Percentiles rank a stretch among this genome's conserved stretches.
These are phyloP conservation scores for Agriopis leucophaearia DNA, from an alignment of 2,888 invertebrate genomes.

Conservation along the genomic window DNA sequence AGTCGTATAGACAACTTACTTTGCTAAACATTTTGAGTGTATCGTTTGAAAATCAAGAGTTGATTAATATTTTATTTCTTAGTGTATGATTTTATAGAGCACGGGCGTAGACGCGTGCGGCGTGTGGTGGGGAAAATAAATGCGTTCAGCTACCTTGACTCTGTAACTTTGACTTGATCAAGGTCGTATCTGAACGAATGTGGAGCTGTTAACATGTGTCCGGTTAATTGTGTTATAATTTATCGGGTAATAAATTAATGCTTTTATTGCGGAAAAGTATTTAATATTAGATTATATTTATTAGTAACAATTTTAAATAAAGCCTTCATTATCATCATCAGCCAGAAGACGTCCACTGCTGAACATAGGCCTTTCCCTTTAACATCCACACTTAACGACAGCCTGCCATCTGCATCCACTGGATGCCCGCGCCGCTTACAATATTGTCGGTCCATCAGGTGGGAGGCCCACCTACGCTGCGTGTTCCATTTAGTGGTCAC, in stretches of 20 bases:
- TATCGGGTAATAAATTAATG: slow-evolving; percentile 23
- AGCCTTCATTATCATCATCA: too few relatives aligned
- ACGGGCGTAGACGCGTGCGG: slow-evolving; percentile 28
- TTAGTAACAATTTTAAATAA: too few relatives aligned
- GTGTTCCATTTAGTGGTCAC: too few relatives aligned
- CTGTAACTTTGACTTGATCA: slow-evolving; percentile 52
- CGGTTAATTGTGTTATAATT: slow-evolving; percentile 28
- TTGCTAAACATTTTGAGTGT: slow-evolving; percentile 71
- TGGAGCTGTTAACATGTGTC: slow-evolving; percentile 40
- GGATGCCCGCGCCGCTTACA: too few relatives aligned
- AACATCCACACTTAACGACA: too few relatives aligned
- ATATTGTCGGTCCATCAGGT: too few relatives aligned
- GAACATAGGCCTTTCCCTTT: too few relatives aligned
- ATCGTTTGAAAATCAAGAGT: slow-evolving; percentile 56
- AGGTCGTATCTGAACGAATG: slow-evolving; percentile 40
- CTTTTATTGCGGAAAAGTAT: slow-evolving; percentile 7
- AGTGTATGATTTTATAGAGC: slow-evolving; percentile 55
- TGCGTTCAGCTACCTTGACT: slow-evolving; percentile 52
- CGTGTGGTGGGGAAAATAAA: slow-evolving; percentile 50
- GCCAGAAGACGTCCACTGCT: too few relatives aligned
- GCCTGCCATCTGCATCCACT: too few relatives aligned
- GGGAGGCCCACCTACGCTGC: too few relatives aligned
- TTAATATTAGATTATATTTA: background rate
- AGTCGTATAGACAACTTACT: slow-evolving; percentile 54
- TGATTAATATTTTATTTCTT: slow-evolving; percentile 61